Conservation (phyloP, 1,140 invertebrate genomes). For the Platyscapa corneri region DNA sequence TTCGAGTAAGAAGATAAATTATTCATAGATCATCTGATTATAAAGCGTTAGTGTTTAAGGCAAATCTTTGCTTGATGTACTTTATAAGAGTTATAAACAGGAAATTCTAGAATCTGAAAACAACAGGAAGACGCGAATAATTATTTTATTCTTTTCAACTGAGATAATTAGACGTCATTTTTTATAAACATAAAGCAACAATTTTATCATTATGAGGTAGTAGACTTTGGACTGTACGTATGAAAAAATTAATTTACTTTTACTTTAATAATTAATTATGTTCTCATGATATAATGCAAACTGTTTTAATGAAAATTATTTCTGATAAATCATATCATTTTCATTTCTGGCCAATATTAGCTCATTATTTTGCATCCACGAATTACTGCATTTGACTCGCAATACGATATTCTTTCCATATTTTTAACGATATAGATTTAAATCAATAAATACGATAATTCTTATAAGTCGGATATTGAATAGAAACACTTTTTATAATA, state of each 20-base stretch:
- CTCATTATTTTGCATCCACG: no score
- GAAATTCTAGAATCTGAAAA: background rate
- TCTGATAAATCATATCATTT: no score
- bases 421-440: no score
- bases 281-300: no score
- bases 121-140: background rate
- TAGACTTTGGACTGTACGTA: no score
- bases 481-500: no score
- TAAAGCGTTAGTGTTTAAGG: background rate
- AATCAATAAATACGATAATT: background rate
- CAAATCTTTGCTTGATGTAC: background rate
- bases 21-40: background rate
- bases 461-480: no score
- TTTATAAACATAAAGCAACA: background rate
- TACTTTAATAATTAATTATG: no score
- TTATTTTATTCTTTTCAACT: background rate
- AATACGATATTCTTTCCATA: no score
- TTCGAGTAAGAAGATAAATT: background rate
- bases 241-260: no score
- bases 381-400: no score
- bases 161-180: background rate
- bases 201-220: background rate
- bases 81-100: background rate
- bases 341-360: no score
- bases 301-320: background rate